These are phyloP conservation scores for Vicugna pacos DNA, from an alignment of 2,113 vertebrate genomes.

Conservation along the genomic window DNA sequence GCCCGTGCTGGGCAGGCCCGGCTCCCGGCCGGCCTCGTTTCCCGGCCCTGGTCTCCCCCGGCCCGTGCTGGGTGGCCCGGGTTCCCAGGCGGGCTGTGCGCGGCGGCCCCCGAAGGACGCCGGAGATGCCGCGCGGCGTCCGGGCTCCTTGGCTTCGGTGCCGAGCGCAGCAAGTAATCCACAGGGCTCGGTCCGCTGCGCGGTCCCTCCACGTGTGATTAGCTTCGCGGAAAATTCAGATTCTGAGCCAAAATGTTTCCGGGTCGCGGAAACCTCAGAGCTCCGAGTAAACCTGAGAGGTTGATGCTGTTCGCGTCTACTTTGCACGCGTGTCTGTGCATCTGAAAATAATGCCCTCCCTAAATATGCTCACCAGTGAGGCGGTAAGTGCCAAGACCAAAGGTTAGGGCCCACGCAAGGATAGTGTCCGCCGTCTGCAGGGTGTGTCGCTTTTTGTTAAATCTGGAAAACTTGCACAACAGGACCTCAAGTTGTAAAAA, in stretches of 20 bases:
- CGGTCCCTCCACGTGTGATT: background rate
- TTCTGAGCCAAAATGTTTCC: background rate
- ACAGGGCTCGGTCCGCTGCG: background rate
- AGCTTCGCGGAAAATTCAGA: background rate
- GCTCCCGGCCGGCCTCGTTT: background rate
- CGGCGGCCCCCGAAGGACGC: background rate
- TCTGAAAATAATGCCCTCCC: fast-evolving
- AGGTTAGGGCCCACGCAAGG: background rate
- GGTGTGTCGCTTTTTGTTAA: no score
- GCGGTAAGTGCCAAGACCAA: fast-evolving
- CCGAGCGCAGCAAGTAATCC: background rate
- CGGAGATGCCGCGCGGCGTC: background rate
- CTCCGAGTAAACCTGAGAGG: background rate
- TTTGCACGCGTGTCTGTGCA: fast-evolving
- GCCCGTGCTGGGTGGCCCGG: background rate
- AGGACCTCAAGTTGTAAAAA: background rate
- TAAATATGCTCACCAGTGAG: no score
- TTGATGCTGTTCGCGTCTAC: fast-evolving
- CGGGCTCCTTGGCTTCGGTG: fast-evolving
- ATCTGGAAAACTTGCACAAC: background rate
- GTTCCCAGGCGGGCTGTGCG: background rate
- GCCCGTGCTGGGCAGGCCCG: background rate
- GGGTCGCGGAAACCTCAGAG: background rate
- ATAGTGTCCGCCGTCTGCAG: background rate
- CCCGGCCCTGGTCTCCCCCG: background rate